Conservation (phyloP, 2,797 vertebrate species). For the Enteromius paludinosus region DNA sequence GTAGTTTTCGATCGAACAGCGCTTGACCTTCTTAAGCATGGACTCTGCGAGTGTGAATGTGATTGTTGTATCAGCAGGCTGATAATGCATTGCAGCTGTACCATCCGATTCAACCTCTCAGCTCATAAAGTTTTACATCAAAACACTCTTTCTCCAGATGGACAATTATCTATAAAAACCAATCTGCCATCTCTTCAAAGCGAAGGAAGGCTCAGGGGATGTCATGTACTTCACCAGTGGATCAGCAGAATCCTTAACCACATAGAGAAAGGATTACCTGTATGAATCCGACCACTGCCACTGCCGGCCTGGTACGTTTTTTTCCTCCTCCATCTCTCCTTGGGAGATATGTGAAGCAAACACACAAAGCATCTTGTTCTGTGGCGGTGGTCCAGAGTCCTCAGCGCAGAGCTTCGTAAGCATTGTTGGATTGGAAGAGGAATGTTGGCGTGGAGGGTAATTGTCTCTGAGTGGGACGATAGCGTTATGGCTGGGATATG, state of each 20-base stretch:
- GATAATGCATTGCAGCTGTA: constrained; percentile 20
- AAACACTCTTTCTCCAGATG: constrained; percentile 20
- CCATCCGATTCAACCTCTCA: background rate
- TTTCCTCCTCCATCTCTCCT: constrained; percentile 23
- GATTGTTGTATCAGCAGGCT: background rate
- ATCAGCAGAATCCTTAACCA: background rate
- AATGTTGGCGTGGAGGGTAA: constrained; percentile 44
- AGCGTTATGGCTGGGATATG: constrained; percentile 27
- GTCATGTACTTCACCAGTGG: constrained; percentile 10
- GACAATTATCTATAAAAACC: constrained; percentile 24
- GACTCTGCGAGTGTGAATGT: background rate
- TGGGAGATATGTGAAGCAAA: constrained; percentile 40
- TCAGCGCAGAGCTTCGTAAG: constrained; percentile 26
- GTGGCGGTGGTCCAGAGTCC: constrained; percentile 36
- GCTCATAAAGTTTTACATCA: background rate
- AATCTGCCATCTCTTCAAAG: constrained; percentile 31
- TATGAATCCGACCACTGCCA: background rate
- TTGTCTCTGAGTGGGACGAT: constrained; percentile 28
- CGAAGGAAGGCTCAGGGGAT: background rate
- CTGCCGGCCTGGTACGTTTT: background rate
- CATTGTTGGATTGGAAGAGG: constrained; percentile 41
- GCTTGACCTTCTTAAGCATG: background rate
- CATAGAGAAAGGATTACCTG: constrained; percentile 46
- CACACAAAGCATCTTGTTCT: constrained; percentile 36
- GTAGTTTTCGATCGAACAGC: background rate